Evolutionary conservation across 2,113 vertebrate species (phyloP).

Genomic region (Apteryx owenii): DNA sequence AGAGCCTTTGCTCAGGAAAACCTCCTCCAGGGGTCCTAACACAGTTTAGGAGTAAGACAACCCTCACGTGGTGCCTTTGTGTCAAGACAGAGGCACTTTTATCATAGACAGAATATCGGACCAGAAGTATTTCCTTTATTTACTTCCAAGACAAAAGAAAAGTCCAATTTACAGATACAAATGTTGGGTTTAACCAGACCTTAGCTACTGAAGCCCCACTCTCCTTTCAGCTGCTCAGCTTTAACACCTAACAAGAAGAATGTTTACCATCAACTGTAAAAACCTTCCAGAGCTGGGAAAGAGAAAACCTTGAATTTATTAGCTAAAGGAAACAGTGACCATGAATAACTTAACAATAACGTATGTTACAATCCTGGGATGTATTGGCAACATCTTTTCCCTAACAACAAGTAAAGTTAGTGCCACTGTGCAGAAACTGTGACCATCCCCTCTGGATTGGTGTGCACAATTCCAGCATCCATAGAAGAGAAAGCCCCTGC

Average conservation of each 20-base stretch:
- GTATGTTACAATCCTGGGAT: not conserved
- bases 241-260: not conserved
- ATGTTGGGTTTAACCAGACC: not conserved
- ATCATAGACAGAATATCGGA: not conserved
- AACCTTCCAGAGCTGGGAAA: not conserved
- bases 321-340: not conserved
- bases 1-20: not conserved
- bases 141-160: not conserved
- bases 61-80: not conserved
- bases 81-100: not conserved
- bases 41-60: not conserved
- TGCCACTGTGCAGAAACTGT: not conserved
- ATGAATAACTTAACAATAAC: not conserved
- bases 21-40: not conserved
- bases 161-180: not conserved
- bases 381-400: not conserved
- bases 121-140: not conserved
- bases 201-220: not conserved
- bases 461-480: not conserved
- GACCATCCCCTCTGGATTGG: not conserved
- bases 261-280: not conserved
- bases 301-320: not conserved
- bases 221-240: not conserved
- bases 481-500: not conserved
- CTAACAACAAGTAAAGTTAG: not conserved